A percentile compares a stretch with the other conserved stretches of the same genome.
Conservation (phyloP, 2,888 invertebrate genomes). For the Sisyra terminalis region DNA sequence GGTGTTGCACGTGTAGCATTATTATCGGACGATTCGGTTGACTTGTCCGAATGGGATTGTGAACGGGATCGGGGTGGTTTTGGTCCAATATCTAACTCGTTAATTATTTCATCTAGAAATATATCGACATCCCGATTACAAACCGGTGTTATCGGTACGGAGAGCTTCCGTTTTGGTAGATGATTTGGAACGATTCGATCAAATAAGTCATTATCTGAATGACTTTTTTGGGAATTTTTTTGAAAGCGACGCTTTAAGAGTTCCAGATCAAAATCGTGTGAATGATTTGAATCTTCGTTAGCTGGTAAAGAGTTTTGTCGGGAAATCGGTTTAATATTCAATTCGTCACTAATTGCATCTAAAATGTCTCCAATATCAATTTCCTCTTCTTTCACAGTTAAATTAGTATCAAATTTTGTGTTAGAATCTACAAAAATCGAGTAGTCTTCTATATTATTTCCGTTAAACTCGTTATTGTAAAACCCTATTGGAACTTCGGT, state of each 20-base stretch:
- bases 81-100: conserved; percentile 6
- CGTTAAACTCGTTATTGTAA: conserved; percentile 5
- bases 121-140: background rate
- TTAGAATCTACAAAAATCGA: background rate
- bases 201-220: conserved; percentile 4
- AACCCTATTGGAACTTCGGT: conserved; percentile 5
- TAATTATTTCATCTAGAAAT: conserved; percentile 4
- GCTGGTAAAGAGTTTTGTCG: background rate
- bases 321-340: conserved; percentile 2
- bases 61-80: background rate
- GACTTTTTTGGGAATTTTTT: background rate
- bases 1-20: too few relatives aligned
- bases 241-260: background rate
- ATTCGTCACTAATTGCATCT: conserved; percentile 3
- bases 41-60: background rate
- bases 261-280: background rate
- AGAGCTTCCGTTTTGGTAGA: background rate
- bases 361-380: conserved; percentile 1
- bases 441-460: background rate
- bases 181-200: background rate
- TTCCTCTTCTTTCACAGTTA: background rate
- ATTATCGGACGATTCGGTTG: background rate
- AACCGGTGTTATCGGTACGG: background rate
- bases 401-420: background rate
- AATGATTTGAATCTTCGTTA: background rate